Evolutionary conservation across 1,140 invertebrate species (phyloP).

Genomic region (Drosophila funebris): DNA sequence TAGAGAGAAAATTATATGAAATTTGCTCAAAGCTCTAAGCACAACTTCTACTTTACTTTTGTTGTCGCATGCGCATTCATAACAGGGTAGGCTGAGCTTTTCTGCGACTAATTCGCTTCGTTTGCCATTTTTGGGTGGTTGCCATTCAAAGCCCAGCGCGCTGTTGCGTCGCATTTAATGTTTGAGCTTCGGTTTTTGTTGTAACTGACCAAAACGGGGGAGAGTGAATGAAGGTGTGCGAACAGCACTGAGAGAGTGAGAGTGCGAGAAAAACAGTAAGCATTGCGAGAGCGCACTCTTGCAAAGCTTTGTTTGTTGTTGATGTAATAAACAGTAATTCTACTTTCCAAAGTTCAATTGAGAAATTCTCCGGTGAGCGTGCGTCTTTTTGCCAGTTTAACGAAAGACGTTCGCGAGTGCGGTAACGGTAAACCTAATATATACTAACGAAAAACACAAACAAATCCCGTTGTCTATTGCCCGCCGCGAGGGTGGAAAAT

Average conservation of each 20-base stretch:
- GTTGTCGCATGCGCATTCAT: slow-evolving; percentile 17
- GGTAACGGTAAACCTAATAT: slow-evolving; percentile 44
- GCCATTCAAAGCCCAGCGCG: slow-evolving; percentile 51
- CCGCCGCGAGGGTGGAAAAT: slow-evolving; percentile 42
- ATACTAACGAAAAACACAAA: slow-evolving; percentile 26
- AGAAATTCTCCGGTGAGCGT: slow-evolving; percentile 47
- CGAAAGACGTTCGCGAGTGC: slow-evolving; percentile 67
- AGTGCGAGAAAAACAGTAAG: slow-evolving; percentile 17
- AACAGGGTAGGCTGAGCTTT: slow-evolving; percentile 44
- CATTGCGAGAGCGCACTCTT: slow-evolving; percentile 9
- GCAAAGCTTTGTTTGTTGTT: slow-evolving; percentile 36
- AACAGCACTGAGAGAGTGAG: slow-evolving; percentile 3
- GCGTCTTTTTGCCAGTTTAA: slow-evolving; percentile 64
- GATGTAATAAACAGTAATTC: slow-evolving; percentile 41
- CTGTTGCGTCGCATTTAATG: slow-evolving; percentile 68
- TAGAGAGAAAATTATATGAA: not conserved
- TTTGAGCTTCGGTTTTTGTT: slow-evolving; percentile 30
- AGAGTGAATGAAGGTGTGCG: slow-evolving; percentile 24
- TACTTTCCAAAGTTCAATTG: slow-evolving; percentile 63
- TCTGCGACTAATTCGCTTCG: slow-evolving; percentile 21
- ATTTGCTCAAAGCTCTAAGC: slow-evolving; percentile 19
- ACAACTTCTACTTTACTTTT: slow-evolving; percentile 10
- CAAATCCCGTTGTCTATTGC: slow-evolving; percentile 12
- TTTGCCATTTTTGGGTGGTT: slow-evolving; percentile 76
- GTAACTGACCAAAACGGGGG: slow-evolving; percentile 23